Evolutionary conservation across 2,113 vertebrate species (phyloP).

Genomic region (Oenanthe melanoleuca): DNA sequence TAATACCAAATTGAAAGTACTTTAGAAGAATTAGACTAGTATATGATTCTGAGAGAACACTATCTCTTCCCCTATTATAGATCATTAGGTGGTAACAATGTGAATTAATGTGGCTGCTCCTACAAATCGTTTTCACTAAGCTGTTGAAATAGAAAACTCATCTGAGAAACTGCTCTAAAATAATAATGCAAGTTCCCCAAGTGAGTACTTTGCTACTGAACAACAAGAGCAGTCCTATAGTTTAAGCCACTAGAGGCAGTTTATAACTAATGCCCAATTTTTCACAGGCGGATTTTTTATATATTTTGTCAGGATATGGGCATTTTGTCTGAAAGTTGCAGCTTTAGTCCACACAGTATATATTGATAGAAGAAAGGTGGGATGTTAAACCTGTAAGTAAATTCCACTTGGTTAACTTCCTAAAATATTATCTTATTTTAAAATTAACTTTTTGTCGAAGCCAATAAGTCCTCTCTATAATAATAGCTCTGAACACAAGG

Average conservation of each 20-base stretch:
- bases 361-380: not conserved
- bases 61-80: not conserved
- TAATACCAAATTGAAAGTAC: not conserved
- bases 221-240: not conserved
- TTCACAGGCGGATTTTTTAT: not conserved
- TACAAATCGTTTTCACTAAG: slow-evolving; percentile 32
- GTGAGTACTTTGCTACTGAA: not conserved
- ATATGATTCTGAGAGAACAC: not conserved
- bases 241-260: not conserved
- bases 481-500: slow-evolving; percentile 33
- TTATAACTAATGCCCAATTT: not conserved
- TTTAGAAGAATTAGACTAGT: not conserved
- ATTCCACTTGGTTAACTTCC: not conserved
- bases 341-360: slow-evolving; percentile 1
- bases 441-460: slow-evolving; percentile 48
- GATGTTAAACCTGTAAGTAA: slow-evolving; percentile 39
- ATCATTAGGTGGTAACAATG: slow-evolving; percentile 10
- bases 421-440: slow-evolving; percentile 40
- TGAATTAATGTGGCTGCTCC: not conserved
- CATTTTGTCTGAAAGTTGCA: slow-evolving; percentile 47
- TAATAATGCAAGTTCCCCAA: not conserved
- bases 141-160: slow-evolving; percentile 20
- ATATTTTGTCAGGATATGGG: slow-evolving; percentile 11
- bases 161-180: slow-evolving; percentile 16
- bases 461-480: not conserved